phyloP scores from a whole-genome alignment of 2,113 vertebrate species.

The Centropristis striata region DNA sequence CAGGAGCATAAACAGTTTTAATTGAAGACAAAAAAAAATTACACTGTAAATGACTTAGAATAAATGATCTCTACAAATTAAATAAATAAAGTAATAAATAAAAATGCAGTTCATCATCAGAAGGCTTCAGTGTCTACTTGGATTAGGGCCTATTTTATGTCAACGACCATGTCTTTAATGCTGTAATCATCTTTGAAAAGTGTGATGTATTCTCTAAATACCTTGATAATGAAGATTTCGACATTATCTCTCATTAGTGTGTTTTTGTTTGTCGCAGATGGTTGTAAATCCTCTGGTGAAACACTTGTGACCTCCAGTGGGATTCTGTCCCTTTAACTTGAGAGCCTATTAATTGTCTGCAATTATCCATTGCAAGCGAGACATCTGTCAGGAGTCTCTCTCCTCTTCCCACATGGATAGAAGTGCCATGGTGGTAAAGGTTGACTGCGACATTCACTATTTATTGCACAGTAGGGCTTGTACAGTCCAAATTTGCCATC shows the following conservation, averaged over 20 bases:
- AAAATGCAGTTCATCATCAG: conserved; percentile 20
- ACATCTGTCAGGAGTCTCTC: conserved; percentile 64
- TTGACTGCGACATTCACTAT: conserved; percentile 84
- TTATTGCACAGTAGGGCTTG: conserved; percentile 85
- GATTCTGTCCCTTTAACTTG: conserved; percentile 62
- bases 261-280: conserved; percentile 69
- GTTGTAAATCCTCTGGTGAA: conserved; percentile 67
- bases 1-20: conserved; percentile 31
- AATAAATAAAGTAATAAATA: conserved; percentile 33
- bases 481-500: conserved; percentile 78
- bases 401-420: conserved; percentile 54
- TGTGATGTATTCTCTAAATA: conserved; percentile 16
- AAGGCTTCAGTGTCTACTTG: conserved; percentile 14
- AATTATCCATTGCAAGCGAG: conserved; percentile 65
- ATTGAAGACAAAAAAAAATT: conserved; percentile 16
- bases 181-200: conserved; percentile 18
- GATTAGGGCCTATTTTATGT: background rate
- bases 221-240: conserved; percentile 30
- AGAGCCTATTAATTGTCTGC: conserved; percentile 69
- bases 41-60: conserved; percentile 1
- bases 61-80: background rate
- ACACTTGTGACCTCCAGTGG: conserved; percentile 63
- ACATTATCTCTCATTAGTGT: conserved; percentile 59
- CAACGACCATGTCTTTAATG: conserved; percentile 12
- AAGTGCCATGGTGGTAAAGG: conserved; percentile 78